Conservation (phyloP, 2,888 invertebrate species). For the Brachypterus glaber region DNA sequence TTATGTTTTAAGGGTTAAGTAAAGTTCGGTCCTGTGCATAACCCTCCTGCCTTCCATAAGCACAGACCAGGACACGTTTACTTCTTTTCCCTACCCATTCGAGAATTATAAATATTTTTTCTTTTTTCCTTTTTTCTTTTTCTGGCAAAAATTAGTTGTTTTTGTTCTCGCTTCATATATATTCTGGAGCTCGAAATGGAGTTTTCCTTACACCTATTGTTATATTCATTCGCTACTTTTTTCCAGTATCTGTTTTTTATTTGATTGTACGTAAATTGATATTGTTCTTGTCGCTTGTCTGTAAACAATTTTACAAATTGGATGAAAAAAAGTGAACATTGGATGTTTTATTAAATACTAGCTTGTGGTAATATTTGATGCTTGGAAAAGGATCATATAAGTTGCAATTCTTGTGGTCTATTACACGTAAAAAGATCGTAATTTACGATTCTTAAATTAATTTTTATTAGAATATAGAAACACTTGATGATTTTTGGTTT, state of each 20-base stretch:
- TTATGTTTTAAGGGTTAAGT: too few relatives aligned
- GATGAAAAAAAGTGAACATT: conserved; percentile 18
- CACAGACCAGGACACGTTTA: conserved; percentile 23
- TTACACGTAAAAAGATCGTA: too few relatives aligned
- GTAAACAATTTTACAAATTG: conserved; percentile 23
- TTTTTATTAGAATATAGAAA: too few relatives aligned
- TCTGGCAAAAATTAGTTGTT: conserved; percentile 33
- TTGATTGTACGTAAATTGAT: conserved; percentile 27
- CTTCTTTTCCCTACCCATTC: conserved; percentile 33
- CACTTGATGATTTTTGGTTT: too few relatives aligned
- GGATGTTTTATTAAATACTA: too few relatives aligned
- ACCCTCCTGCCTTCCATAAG: conserved; percentile 12
- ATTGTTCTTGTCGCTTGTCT: conserved; percentile 20
- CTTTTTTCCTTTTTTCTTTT: conserved; percentile 27
- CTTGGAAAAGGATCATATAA: too few relatives aligned
- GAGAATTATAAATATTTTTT: conserved; percentile 40
- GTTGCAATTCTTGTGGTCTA: too few relatives aligned
- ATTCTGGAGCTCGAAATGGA: conserved; percentile 13
- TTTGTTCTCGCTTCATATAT: conserved; percentile 22
- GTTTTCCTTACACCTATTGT: conserved; percentile 24
- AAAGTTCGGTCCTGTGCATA: too few relatives aligned
- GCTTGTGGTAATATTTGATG: too few relatives aligned
- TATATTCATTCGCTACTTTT: conserved; percentile 13
- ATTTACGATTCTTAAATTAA: too few relatives aligned
- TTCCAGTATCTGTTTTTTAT: conserved; percentile 18